phyloP scores from a whole-genome alignment of 2,888 invertebrate species.

The Doris montereyensis region DNA sequence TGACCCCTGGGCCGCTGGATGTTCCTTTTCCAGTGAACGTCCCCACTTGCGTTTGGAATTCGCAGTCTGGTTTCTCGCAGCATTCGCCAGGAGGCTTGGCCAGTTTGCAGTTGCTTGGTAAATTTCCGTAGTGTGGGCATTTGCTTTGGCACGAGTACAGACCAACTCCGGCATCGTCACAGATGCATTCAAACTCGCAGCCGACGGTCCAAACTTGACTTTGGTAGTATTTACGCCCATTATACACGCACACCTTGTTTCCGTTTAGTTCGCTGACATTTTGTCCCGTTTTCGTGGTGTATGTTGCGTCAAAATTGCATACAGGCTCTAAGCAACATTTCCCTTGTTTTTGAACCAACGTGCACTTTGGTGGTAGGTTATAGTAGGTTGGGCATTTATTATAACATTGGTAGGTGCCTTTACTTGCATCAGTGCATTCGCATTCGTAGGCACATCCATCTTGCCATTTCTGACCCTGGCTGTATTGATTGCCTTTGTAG shows the following conservation, averaged over 20 bases:
- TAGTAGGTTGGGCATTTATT: constrained; percentile 60
- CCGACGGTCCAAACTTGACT: constrained; percentile 48
- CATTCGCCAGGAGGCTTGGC: constrained; percentile 57
- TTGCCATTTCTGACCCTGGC: constrained; percentile 58
- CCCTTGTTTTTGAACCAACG: constrained; percentile 51
- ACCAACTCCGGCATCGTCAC: constrained; percentile 44
- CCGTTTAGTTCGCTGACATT: constrained; percentile 57
- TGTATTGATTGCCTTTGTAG: constrained; percentile 58
- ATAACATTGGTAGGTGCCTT: constrained; percentile 51
- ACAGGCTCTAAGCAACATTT: constrained; percentile 59
- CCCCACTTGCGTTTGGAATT: constrained; percentile 58
- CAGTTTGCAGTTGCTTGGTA: constrained; percentile 54
- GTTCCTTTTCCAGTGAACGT: constrained; percentile 59
- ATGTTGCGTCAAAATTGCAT: constrained; percentile 60
- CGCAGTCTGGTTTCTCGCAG: constrained; percentile 58
- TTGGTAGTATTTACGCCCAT: constrained; percentile 46
- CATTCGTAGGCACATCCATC: constrained; percentile 63
- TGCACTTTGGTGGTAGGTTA: constrained; percentile 62
- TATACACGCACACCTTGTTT: constrained; percentile 50
- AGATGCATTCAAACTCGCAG: constrained; percentile 46
- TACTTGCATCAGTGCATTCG: constrained; percentile 55
- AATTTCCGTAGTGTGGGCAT: constrained; percentile 53
- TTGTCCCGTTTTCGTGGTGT: constrained; percentile 58
- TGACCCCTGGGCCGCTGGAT: constrained; percentile 54
- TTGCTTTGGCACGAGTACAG: constrained; percentile 44